phyloP scores from a whole-genome alignment of 2,888 invertebrate species.

The Heterodera filipjevi region DNA sequence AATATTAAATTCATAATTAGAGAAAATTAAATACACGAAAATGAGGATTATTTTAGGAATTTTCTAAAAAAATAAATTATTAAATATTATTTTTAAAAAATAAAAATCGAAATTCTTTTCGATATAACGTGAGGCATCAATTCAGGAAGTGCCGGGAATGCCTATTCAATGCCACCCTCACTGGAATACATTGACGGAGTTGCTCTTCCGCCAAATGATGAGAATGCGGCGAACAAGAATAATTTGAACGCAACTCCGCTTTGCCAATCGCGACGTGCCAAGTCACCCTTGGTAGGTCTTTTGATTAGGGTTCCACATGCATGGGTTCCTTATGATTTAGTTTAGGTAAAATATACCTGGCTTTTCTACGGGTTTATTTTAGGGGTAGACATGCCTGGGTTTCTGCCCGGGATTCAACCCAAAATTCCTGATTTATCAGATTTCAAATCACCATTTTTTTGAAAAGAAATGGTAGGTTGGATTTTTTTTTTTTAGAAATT shows the following conservation, averaged over 20 bases:
- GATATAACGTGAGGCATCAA: too few relatives aligned
- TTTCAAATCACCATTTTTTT: too few relatives aligned
- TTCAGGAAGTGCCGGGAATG: constrained; percentile 4
- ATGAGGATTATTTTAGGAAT: too few relatives aligned
- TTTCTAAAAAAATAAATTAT: not conserved
- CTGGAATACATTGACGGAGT: constrained; percentile 11
- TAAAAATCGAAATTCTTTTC: not conserved
- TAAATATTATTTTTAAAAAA: not conserved
- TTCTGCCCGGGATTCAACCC: too few relatives aligned
- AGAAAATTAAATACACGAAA: too few relatives aligned
- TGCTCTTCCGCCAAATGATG: not conserved
- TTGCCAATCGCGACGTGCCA: constrained; percentile 19
- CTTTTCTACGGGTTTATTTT: too few relatives aligned
- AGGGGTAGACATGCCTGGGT: too few relatives aligned
- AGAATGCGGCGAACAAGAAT: not conserved
- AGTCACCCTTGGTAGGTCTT: constrained; percentile 18
- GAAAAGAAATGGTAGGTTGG: too few relatives aligned
- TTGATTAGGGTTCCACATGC: not conserved
- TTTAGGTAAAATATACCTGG: not conserved
- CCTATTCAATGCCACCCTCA: constrained; percentile 6
- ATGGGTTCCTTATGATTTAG: not conserved
- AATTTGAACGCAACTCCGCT: constrained; percentile 18
- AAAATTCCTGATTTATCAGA: too few relatives aligned
- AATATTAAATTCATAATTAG: too few relatives aligned
- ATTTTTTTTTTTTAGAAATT: too few relatives aligned